Conservation (phyloP, 2,113 vertebrate genomes). For the Cranoglanis bouderius region DNA sequence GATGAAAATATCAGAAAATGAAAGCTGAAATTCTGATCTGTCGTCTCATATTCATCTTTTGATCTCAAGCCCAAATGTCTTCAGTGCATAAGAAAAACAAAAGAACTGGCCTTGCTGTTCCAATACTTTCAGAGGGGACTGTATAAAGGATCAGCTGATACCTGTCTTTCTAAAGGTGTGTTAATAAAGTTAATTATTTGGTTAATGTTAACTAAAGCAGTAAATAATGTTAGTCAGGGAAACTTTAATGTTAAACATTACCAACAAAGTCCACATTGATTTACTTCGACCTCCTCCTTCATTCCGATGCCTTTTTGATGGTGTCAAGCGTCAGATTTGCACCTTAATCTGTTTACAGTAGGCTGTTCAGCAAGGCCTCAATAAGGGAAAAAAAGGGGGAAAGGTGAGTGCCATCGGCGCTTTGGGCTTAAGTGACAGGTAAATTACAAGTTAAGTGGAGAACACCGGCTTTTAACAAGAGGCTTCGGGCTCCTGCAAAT, state of each 20-base stretch:
- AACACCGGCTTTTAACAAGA: slow-evolving; percentile 86
- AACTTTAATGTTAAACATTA: not conserved
- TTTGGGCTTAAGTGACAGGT: slow-evolving; percentile 85
- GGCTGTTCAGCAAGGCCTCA: slow-evolving; percentile 52
- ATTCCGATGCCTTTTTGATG: slow-evolving; percentile 29
- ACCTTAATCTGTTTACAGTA: slow-evolving; percentile 56
- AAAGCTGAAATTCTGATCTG: too few relatives aligned
- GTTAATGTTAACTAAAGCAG: not conserved
- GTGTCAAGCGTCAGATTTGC: slow-evolving; percentile 53
- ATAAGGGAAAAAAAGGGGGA: slow-evolving; percentile 38
- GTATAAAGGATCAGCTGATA: not conserved
- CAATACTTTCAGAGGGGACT: too few relatives aligned
- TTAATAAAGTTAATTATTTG: not conserved
- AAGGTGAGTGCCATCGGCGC: slow-evolving; percentile 73
- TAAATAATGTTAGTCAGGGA: not conserved
- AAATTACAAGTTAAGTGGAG: slow-evolving; percentile 96
- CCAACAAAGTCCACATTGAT: not conserved
- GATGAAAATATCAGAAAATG: too few relatives aligned
- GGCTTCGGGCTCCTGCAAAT: slow-evolving; percentile 85
- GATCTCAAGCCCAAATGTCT: too few relatives aligned
- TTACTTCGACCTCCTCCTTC: not conserved
- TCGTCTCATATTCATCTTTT: too few relatives aligned
- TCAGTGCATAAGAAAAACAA: too few relatives aligned
- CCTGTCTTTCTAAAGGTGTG: not conserved
- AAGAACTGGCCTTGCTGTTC: too few relatives aligned